Conservation (phyloP, 2,888 invertebrate species). For the Melieria crassipennis region DNA sequence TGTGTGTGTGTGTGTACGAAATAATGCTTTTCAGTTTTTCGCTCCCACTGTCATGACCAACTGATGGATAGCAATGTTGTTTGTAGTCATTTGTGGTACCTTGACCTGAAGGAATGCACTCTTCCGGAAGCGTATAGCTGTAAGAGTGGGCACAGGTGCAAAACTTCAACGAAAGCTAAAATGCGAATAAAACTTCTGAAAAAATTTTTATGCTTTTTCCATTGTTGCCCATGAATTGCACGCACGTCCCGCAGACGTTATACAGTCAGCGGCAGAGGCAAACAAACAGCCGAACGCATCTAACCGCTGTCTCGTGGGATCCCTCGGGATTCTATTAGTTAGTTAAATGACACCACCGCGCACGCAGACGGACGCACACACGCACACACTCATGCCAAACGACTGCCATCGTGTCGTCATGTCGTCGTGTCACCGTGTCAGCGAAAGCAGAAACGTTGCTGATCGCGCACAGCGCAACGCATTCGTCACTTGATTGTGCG, state of each 20-base stretch:
- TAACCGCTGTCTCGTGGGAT: not conserved
- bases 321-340: slow-evolving; percentile 4
- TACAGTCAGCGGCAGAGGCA: not conserved
- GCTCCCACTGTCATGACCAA: too few species aligned
- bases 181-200: not conserved
- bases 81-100: too few species aligned
- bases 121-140: not conserved
- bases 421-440: too few species aligned
- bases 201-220: too few species aligned
- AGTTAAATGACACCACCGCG: not conserved
- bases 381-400: not conserved
- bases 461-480: too few species aligned
- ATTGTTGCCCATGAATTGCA: not conserved
- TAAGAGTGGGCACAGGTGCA: not conserved
- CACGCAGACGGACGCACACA: not conserved
- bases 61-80: too few species aligned
- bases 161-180: not conserved
- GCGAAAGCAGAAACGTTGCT: too few species aligned
- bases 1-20: not conserved
- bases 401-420: too few species aligned
- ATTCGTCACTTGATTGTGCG: too few species aligned
- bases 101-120: not conserved
- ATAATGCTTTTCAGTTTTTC: too few species aligned
- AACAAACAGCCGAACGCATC: not conserved
- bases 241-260: not conserved